phyloP scores from a whole-genome alignment of 1,140 invertebrate genomes.

The Mactra quadrangularis region DNA sequence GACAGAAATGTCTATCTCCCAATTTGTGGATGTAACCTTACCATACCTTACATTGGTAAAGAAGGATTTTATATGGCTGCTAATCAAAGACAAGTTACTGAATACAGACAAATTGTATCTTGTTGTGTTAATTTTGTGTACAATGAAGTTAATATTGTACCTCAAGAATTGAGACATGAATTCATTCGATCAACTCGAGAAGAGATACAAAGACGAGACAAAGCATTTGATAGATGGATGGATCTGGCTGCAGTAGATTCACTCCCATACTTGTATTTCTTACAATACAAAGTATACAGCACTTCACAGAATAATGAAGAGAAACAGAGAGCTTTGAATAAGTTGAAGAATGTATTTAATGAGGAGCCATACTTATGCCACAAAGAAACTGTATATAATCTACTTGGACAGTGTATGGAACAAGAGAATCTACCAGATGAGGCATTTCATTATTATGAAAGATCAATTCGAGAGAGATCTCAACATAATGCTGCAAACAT shows the following conservation, averaged over 20 bases:
- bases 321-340: background rate
- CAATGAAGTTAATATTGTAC: background rate
- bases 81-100: background rate
- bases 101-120: background rate
- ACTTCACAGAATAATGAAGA: too few species aligned
- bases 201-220: background rate
- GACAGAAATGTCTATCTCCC: too few species aligned
- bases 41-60: too few species aligned
- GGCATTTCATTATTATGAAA: background rate
- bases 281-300: constrained; percentile 8
- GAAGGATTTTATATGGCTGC: background rate
- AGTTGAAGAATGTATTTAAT: background rate
- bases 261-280: background rate
- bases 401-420: constrained; percentile 22
- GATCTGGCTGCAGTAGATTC: constrained; percentile 3
- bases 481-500: background rate
- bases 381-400: background rate
- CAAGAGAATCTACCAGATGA: background rate
- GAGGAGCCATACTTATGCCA: background rate
- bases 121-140: background rate
- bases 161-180: background rate
- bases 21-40: background rate
- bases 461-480: background rate
- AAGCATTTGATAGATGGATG: background rate
- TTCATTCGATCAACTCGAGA: background rate